Base-by-base conservation (phyloP, 2,113 vertebrate species). In the Psammodynastes pulverulentus region DNA sequence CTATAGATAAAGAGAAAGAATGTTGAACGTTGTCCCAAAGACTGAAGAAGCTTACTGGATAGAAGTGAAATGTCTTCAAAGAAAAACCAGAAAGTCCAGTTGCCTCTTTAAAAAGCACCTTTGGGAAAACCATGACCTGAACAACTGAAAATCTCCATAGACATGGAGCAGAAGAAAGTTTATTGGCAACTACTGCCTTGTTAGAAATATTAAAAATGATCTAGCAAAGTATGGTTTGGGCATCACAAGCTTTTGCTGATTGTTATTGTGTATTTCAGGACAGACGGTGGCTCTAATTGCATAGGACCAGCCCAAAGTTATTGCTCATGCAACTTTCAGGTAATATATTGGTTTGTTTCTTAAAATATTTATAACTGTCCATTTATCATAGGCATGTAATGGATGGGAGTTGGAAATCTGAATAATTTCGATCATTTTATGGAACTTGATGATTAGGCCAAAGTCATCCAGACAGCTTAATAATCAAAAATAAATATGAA, bases 241-340 rank as follows among this genome's bases (percentile, higher is more conserved):
- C 53, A 58, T 58, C 58, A 51, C 79, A 49, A 93, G 5, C 24
- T 86, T 0, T 19, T 93, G 89, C 17, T 21, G 58, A 19, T 58
- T 86, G 5, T 0, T 89, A 90, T 91, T 92, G 56, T 91, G 5
- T 93, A 91, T 94, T 88, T 43, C 96, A 99, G 99, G 97, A 95
- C 97, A 91, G 99, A 99, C 91, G 98, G 98, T 94, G 97, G 98
- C 88, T 96, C 98, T 93, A 98, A 97, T 97, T 99, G 99, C 89
- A 97, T 98, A 90, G 99, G 98, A 87, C 98, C 98, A 56, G 90
- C 96, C 48, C 98, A 95, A 96, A 98, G 97, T 54, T 98, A 98
- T 94, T 98, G 94, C 58, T 98, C 98, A 10, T 99, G 99, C 96
- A 98, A 98, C 94, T 94, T 98, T 23, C 98, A 99, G 98, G 99